A percentile compares a stretch with the other conserved stretches of the same genome.
Evolutionary conservation across 2,888 invertebrate species (phyloP).

Genomic region (Folsomia candida): DNA sequence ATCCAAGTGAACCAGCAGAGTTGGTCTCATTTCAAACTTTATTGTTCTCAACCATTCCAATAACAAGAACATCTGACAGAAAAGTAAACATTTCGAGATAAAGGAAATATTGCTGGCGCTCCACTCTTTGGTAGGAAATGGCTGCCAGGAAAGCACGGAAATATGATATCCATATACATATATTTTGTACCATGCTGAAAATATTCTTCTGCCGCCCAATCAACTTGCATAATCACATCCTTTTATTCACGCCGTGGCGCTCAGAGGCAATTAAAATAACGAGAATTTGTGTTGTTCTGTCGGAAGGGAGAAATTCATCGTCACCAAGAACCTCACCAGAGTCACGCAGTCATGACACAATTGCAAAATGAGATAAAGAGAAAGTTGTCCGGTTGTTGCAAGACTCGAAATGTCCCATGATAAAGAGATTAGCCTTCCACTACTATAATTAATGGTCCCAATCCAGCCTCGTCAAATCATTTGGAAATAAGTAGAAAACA

Average conservation of each 20-base stretch:
- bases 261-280: conserved; percentile 5
- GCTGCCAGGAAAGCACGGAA: not conserved
- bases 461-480: conserved; percentile 16
- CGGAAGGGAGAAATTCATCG: not conserved
- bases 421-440: conserved; percentile 13
- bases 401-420: conserved; percentile 3
- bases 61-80: conserved; percentile 11
- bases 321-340: not conserved
- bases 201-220: conserved; percentile 3
- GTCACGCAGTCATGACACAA: not conserved
- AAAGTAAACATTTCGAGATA: conserved; percentile 16
- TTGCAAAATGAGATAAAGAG: not conserved
- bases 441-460: conserved; percentile 17
- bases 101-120: conserved; percentile 2
- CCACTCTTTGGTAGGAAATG: not conserved
- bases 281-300: not conserved
- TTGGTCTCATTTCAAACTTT: not conserved
- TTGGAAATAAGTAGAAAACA: conserved; percentile 19
- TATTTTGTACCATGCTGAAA: not conserved
- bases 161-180: not conserved
- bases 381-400: conserved; percentile 1
- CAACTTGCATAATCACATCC: conserved; percentile 16
- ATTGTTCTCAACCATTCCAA: conserved; percentile 1
- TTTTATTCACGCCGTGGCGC: conserved; percentile 11
- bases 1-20: conserved; percentile 2